Conservation (phyloP, 2,113 vertebrate genomes). For the Phrynosoma platyrhinos region DNA sequence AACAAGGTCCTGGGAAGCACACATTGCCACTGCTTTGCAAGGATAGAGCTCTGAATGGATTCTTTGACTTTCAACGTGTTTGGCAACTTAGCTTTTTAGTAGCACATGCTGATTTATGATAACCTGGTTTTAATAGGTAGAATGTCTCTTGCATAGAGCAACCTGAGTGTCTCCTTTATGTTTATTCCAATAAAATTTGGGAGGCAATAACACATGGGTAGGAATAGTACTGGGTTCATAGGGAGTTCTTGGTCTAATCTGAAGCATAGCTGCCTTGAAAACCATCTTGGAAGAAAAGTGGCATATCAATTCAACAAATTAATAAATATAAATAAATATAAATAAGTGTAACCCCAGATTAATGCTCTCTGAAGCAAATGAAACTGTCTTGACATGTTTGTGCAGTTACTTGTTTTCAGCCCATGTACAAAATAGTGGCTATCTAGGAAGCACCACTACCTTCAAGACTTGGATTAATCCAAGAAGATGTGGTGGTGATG, state of each 20-base stretch:
- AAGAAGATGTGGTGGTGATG: no score
- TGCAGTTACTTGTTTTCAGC: not conserved
- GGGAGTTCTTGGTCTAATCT: slow-evolving; percentile 42
- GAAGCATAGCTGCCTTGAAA: slow-evolving; percentile 22
- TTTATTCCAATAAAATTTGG: slow-evolving; percentile 27
- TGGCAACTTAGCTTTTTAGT: slow-evolving; percentile 56
- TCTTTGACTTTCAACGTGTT: slow-evolving; percentile 67
- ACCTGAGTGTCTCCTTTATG: slow-evolving; percentile 42
- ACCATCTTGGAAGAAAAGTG: no score
- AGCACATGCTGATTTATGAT: slow-evolving; percentile 48
- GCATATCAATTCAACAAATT: no score
- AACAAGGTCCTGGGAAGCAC: slow-evolving; percentile 69
- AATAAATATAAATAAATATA: no score
- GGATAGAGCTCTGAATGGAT: slow-evolving; percentile 61
- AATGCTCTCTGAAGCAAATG: slow-evolving; percentile 47
- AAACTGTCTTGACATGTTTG: not conserved
- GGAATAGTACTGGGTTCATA: slow-evolving; percentile 25
- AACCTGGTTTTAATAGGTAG: slow-evolving; percentile 49
- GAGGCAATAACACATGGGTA: slow-evolving; percentile 27
- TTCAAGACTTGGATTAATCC: not conserved
- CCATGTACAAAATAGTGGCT: slow-evolving; percentile 37
- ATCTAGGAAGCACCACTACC: not conserved
- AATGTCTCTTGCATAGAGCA: slow-evolving; percentile 53
- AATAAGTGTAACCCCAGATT: slow-evolving; percentile 13
- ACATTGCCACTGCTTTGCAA: slow-evolving; percentile 56